Base-by-base conservation (phyloP, 2,888 invertebrate species). In the Terebella lapidaria region DNA sequence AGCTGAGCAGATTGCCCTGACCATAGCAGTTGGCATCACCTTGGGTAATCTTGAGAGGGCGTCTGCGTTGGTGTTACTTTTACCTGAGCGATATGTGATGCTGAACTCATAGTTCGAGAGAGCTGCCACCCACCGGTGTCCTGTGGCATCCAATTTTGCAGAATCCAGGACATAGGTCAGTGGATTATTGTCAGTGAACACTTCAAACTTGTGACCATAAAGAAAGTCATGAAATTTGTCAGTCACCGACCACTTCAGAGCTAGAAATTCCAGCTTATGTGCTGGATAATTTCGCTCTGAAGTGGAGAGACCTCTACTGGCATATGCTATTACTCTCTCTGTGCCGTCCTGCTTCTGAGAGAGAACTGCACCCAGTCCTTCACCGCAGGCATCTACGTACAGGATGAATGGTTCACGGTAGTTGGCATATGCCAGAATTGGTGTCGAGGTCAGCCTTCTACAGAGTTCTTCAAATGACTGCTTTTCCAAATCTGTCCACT, bases 201-300 rank as follows among this genome's bases (percentile, higher is more conserved):
- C 25, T 26, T 20, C 53, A 26, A 22, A 5, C 20, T 29, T 15
- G 5, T 5, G 24, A 15, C 35, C 30, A 55, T 35, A 20, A 18
- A 55, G 10, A 35, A 15, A 35, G 18, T 10, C 42, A 35, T 35
- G 5, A 4, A 5, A 35, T 49, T 49, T 49, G 4, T 55, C 29
- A n/a, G 55, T 55, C 3, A 55, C 24, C 4, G 30, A 5, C 55
- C 55, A 55, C 24, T 55, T 55, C 25, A 35, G 24, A 18, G 55
- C n/a, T n/a, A n/a, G n/a, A n/a, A n/a, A n/a, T n/a, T n/a, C n/a
- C n/a, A n/a, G n/a, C n/a, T n/a, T n/a, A n/a, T n/a, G n/a, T n/a
- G n/a, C n/a, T n/a, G n/a, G n/a, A n/a, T n/a, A n/a, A n/a, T n/a
- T n/a, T n/a, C 20, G 4, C 24, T 55, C 55, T 4, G 30, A 35